phyloP scores from a whole-genome alignment of 2,113 vertebrate genomes.

The Thermophis baileyi region DNA sequence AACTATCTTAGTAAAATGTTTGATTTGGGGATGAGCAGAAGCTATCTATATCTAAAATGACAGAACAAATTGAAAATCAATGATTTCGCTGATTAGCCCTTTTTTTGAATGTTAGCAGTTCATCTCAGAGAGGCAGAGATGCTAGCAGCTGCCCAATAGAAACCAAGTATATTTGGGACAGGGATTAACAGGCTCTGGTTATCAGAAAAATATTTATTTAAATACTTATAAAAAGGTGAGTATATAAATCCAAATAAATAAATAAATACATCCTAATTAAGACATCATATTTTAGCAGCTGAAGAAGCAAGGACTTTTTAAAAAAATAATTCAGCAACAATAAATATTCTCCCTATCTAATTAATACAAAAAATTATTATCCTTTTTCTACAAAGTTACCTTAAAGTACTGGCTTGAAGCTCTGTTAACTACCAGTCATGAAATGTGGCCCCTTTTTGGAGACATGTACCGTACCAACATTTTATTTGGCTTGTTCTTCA shows the following conservation, averaged over 20 bases:
- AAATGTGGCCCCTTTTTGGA: not conserved
- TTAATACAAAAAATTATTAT: not conserved
- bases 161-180: not conserved
- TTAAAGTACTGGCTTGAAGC: not conserved
- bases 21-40: not conserved
- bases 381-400: not conserved
- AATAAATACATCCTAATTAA: not conserved
- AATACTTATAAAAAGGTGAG: not conserved
- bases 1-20: not conserved
- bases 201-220: not conserved
- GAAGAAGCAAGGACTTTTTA: not conserved
- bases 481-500: not conserved
- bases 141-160: not conserved
- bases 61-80: not conserved
- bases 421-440: not conserved
- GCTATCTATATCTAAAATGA: not conserved
- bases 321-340: not conserved
- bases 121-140: not conserved
- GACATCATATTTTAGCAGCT: not conserved
- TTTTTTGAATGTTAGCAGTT: not conserved
- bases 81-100: not conserved
- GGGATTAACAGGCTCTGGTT: not conserved
- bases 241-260: not conserved
- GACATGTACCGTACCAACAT: not conserved
- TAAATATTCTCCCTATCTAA: not conserved